Conservation (phyloP, 2,797 vertebrate species). For the Dicrostonyx torquatus region DNA sequence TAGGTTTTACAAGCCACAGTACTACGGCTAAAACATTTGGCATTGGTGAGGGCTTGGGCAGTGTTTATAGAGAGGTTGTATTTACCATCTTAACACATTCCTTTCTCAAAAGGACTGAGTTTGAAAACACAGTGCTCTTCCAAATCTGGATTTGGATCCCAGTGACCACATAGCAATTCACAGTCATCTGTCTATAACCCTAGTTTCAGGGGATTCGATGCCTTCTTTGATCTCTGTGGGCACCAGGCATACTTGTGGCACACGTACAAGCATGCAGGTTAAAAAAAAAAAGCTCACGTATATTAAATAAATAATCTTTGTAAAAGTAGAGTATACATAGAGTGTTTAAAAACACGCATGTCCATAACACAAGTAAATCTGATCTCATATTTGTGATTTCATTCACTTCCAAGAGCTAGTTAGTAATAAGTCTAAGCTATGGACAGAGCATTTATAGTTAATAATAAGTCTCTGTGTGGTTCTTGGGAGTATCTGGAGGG, state of each 20-base stretch:
- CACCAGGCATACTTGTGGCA: not conserved
- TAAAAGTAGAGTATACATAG: too few species aligned
- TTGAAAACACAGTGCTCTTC: not conserved
- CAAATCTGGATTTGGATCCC: not conserved
- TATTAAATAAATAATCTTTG: not conserved
- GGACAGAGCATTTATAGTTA: not conserved
- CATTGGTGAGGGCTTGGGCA: not conserved
- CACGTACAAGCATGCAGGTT: not conserved
- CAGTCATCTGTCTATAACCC: not conserved
- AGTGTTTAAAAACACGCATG: not conserved
- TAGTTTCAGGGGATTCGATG: not conserved
- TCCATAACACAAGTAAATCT: not conserved
- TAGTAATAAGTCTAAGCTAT: not conserved
- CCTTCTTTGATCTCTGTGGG: not conserved
- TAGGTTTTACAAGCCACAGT: not conserved
- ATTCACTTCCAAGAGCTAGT: not conserved
- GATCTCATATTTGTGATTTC: not conserved
- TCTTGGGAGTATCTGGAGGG: not conserved
- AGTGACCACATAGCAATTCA: not conserved
- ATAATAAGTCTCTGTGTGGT: not conserved
- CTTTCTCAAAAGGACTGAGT: not conserved
- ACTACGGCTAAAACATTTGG: not conserved
- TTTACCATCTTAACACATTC: not conserved
- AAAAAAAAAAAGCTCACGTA: not conserved
- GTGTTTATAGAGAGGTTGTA: fast-evolving